A percentile compares a stretch with the other conserved stretches of the same genome.
These are phyloP conservation scores for Ichneumoninae sp. DNA, from an alignment of 2,888 invertebrate species.

Conservation along the genomic window DNA sequence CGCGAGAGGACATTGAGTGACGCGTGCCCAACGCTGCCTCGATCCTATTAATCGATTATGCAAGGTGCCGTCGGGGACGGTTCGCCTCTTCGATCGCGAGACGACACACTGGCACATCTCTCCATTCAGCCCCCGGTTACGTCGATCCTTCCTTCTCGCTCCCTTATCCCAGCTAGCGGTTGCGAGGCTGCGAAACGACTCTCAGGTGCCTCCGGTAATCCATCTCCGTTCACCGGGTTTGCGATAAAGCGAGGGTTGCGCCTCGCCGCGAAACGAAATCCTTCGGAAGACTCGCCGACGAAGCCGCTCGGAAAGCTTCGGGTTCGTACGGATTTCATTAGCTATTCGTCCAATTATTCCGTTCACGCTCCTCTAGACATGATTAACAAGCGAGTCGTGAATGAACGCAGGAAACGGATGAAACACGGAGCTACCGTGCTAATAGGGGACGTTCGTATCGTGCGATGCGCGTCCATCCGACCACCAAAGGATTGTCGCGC, in stretches of 20 bases:
- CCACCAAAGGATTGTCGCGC: no score
- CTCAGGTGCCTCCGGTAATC: conserved; percentile 24
- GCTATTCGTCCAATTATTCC: background rate
- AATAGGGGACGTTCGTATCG: background rate
- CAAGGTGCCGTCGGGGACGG: conserved; percentile 51
- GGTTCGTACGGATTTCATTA: background rate
- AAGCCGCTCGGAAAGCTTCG: no score
- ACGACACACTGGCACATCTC: conserved; percentile 53
- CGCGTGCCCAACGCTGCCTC: conserved; percentile 54
- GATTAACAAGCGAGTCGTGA: background rate
- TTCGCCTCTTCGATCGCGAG: background rate
- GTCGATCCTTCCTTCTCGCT: conserved; percentile 3
- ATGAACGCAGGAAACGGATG: background rate
- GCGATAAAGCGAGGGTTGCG: background rate
- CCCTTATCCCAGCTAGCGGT: conserved; percentile 6
- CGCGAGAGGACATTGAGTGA: conserved; percentile 54
- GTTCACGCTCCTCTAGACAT: background rate
- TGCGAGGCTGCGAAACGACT: conserved; percentile 28
- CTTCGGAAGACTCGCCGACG: background rate
- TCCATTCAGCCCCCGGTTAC: background rate
- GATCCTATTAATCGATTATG: conserved; percentile 65
- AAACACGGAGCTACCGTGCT: background rate
- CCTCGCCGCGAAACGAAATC: background rate
- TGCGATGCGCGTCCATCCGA: background rate
- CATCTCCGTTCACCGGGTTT: conserved; percentile 29